A percentile compares a stretch with the other conserved stretches of the same genome.
These are phyloP conservation scores for Parazoanthus atlanticus DNA, from an alignment of 92 coral and sea anemone genomes.

Conservation along the genomic window DNA sequence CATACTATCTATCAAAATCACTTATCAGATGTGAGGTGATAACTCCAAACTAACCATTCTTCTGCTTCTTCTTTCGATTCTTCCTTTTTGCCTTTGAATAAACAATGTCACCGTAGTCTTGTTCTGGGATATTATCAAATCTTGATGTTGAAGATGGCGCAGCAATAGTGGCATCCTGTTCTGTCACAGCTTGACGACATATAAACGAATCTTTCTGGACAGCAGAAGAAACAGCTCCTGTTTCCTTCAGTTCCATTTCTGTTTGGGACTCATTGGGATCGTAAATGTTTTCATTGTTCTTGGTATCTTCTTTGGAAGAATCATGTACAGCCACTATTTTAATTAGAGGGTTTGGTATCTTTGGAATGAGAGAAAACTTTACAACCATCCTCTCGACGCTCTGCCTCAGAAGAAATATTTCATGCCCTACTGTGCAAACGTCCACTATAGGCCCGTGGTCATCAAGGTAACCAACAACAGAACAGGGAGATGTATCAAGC, in stretches of 20 bases:
- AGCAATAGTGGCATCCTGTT: neutral
- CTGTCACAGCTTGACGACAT: neutral
- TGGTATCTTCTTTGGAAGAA: slow-evolving; percentile 33
- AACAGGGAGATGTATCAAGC: slow-evolving; percentile 84
- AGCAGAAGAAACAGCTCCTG: neutral
- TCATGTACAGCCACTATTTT: slow-evolving; percentile 48
- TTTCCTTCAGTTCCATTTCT: neutral
- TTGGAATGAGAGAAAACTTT: slow-evolving; percentile 75
- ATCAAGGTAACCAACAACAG: slow-evolving; percentile 80
- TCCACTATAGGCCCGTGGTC: slow-evolving; percentile 81
- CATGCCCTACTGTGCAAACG: slow-evolving; percentile 88
- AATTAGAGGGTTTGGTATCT: slow-evolving; percentile 74
- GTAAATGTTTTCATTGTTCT: neutral
- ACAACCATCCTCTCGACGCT: slow-evolving; percentile 70
- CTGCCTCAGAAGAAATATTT: slow-evolving; percentile 78
- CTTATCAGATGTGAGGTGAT: neutral
- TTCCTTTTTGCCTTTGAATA: slow-evolving; percentile 57
- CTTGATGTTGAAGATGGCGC: slow-evolving; percentile 41
- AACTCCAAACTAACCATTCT: slow-evolving; percentile 18
- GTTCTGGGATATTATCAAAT: slow-evolving; percentile 63
- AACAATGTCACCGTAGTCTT: slow-evolving; percentile 90
- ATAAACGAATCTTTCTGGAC: neutral
- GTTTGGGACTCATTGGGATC: neutral
- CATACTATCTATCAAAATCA: neutral
- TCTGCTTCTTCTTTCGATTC: slow-evolving; percentile 58